phyloP scores from a whole-genome alignment of 2,797 vertebrate species.

The Cottoperca gobio region DNA sequence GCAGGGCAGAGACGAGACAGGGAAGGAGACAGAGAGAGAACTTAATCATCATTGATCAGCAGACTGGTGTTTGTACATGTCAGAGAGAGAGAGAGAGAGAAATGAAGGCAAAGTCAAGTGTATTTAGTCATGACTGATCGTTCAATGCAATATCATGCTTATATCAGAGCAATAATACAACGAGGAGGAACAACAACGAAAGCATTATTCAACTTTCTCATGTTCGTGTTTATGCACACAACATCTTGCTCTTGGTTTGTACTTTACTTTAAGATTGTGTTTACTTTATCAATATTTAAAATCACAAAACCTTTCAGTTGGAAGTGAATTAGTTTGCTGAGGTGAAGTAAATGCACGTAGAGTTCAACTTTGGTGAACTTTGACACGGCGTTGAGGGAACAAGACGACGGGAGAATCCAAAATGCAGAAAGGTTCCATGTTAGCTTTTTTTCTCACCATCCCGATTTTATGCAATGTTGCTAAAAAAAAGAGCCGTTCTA shows the following conservation, averaged over 20 bases:
- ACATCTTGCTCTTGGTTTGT: too few species aligned
- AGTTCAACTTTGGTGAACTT: neutral
- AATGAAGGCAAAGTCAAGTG: neutral
- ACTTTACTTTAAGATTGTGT: too few species aligned
- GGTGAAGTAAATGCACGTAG: neutral
- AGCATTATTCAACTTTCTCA: too few species aligned
- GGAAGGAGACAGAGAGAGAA: slow-evolving; percentile 8
- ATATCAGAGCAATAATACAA: too few species aligned
- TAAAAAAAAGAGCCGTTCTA: too few species aligned
- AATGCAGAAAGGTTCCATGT: too few species aligned
- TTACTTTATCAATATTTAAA: neutral
- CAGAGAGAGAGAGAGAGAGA: neutral
- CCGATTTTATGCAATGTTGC: too few species aligned
- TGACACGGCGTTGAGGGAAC: neutral
- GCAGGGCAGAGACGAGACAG: neutral
- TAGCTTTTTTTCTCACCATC: too few species aligned
- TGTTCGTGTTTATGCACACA: too few species aligned
- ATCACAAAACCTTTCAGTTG: neutral
- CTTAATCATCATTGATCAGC: slow-evolving; percentile 41
- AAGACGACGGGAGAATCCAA: too few species aligned
- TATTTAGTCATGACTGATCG: neutral
- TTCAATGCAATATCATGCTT: too few species aligned
- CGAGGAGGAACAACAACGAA: too few species aligned
- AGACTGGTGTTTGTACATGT: neutral
- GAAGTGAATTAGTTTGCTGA: neutral